These are phyloP conservation scores for Dendrocopos noguchii DNA, from an alignment of 2,113 vertebrate species.

Conservation along the genomic window DNA sequence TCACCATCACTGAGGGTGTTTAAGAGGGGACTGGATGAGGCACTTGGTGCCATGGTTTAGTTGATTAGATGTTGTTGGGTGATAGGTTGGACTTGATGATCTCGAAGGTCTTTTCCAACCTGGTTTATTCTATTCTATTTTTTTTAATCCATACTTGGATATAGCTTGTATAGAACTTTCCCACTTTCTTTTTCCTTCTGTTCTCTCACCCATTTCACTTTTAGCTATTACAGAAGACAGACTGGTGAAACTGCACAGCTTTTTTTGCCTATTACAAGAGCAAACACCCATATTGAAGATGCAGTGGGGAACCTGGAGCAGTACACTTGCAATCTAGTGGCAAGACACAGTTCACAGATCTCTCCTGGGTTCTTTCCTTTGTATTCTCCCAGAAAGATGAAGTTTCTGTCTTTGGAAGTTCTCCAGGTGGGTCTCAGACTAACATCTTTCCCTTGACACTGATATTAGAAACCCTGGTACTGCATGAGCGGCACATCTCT, in stretches of 20 bases:
- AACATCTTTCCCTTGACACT: neutral
- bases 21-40: too few species aligned
- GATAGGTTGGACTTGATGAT: too few species aligned
- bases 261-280: neutral
- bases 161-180: neutral
- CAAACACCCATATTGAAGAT: neutral
- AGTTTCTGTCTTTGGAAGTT: neutral
- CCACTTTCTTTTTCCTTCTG: neutral
- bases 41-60: too few species aligned
- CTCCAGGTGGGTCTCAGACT: neutral
- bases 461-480: neutral
- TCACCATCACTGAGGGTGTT: too few species aligned
- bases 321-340: neutral
- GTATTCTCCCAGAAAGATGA: neutral
- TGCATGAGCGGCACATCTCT: neutral
- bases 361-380: neutral
- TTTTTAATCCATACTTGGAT: neutral
- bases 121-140: too few species aligned
- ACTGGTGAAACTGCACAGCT: neutral
- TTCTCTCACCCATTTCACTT: neutral
- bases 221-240: neutral
- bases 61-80: too few species aligned
- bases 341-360: neutral
- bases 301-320: neutral
- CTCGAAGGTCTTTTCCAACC: too few species aligned